Evolutionary conservation across 2,888 invertebrate genomes (phyloP).

Genomic region (Meteorus cinctellus): DNA sequence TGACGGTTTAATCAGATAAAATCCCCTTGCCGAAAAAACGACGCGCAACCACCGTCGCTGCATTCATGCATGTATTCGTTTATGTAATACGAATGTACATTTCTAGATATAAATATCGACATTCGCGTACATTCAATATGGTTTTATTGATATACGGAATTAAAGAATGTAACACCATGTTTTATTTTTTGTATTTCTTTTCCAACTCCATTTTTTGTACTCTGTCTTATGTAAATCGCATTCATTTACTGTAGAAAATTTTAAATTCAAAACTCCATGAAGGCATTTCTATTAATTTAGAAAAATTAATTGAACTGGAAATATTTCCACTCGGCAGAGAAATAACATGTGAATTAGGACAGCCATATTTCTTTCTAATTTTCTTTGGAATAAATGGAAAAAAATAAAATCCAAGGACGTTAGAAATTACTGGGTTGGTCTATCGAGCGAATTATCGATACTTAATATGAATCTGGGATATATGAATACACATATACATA

Average conservation of each 20-base stretch:
- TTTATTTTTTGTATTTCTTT: too few species aligned
- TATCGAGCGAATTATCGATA: conserved; percentile 8
- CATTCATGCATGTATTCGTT: conserved; percentile 6
- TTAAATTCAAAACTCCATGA: too few species aligned
- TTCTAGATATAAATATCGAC: not conserved
- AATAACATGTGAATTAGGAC: too few species aligned
- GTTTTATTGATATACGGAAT: too few species aligned
- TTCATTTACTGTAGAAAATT: too few species aligned
- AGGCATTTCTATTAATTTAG: too few species aligned
- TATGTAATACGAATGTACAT: conserved; percentile 1
- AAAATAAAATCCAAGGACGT: not conserved
- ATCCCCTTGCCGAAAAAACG: conserved; percentile 60
- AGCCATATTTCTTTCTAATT: too few species aligned
- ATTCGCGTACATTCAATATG: not conserved
- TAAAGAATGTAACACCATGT: too few species aligned
- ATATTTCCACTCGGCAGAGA: too few species aligned
- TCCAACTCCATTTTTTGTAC: too few species aligned
- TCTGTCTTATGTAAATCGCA: too few species aligned
- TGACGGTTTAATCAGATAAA: conserved; percentile 72
- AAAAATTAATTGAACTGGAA: too few species aligned
- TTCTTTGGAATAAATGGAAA: not conserved
- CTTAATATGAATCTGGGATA: not conserved
- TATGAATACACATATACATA: not conserved
- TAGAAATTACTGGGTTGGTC: not conserved
- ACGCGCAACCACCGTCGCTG: conserved; percentile 24